Conservation (phyloP, 2,888 invertebrate species). For the Malachius bipustulatus region DNA sequence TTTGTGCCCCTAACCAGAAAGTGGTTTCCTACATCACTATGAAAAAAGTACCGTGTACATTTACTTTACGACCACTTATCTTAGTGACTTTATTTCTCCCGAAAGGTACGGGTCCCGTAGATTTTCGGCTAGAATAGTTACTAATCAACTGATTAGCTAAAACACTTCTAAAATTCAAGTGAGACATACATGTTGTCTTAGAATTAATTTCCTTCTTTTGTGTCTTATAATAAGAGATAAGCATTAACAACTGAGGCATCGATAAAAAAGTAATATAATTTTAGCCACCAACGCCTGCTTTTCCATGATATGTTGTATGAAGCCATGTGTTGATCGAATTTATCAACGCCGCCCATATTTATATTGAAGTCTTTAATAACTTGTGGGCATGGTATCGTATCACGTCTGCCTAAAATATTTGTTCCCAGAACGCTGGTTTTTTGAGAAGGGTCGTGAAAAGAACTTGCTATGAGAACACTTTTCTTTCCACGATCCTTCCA, state of each 20-base stretch:
- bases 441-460: constrained; percentile 1
- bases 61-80: constrained; percentile 2
- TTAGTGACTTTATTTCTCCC: constrained; percentile 1
- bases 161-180: constrained; percentile 1
- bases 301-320: constrained; percentile 2
- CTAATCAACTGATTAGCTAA: constrained; percentile 3
- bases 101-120: constrained; percentile 1
- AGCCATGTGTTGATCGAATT: constrained; percentile 1
- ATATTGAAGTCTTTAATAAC: constrained; percentile 1
- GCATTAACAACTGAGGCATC: constrained; percentile 3
- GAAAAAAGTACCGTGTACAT: not conserved
- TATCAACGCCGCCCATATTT: constrained; percentile 3
- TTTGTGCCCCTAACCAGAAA: constrained; percentile 3
- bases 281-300: constrained; percentile 2
- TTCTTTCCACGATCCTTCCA: not conserved
- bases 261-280: constrained; percentile 1
- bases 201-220: constrained; percentile 3
- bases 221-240: not conserved
- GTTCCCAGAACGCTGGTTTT: not conserved
- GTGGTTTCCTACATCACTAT: constrained; percentile 1
- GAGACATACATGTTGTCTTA: not conserved
- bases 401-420: constrained; percentile 2
- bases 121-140: not conserved
- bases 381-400: constrained; percentile 1
- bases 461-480: constrained; percentile 2